Evolutionary conservation across 2,888 invertebrate genomes (phyloP).

Genomic region (Prosapia bicincta): DNA sequence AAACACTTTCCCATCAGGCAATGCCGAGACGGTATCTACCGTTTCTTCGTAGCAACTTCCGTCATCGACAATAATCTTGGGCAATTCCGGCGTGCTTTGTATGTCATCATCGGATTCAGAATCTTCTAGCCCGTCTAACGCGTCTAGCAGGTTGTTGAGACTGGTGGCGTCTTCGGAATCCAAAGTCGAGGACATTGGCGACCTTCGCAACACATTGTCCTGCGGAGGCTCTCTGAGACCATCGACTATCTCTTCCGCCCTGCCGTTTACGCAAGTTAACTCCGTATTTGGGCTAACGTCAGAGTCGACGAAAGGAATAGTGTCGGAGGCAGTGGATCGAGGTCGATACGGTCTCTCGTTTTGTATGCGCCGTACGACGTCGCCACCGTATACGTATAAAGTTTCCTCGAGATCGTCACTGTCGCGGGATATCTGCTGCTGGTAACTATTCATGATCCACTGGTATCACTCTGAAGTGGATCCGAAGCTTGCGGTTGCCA

Average conservation of each 20-base stretch:
- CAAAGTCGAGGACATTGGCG: neutral
- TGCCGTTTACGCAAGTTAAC: neutral
- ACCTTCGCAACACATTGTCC: neutral
- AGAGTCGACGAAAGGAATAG: slow-evolving; percentile 24
- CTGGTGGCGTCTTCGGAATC: slow-evolving; percentile 27
- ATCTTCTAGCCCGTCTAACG: slow-evolving; percentile 18
- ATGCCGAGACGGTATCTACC: slow-evolving; percentile 7
- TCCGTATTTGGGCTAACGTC: neutral
- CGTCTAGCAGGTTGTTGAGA: slow-evolving; percentile 28
- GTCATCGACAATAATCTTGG: neutral
- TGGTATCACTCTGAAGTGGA: neutral
- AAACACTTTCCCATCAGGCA: neutral
- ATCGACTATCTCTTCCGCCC: neutral
- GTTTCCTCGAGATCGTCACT: slow-evolving; percentile 14
- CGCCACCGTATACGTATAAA: slow-evolving; percentile 4
- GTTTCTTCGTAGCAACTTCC: neutral
- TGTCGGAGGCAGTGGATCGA: slow-evolving; percentile 25
- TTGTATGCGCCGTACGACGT: neutral
- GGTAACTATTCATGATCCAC: neutral
- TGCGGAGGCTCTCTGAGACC: neutral
- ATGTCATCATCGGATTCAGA: slow-evolving; percentile 12
- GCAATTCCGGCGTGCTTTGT: neutral
- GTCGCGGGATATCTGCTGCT: slow-evolving; percentile 1
- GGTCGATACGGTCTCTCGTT: slow-evolving; percentile 20
- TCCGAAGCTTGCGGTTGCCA: neutral